Percentiles rank a stretch among this genome's conserved stretches.
These are phyloP conservation scores for Sylvilagus bachmani DNA, from an alignment of 2,113 vertebrate species.

Conservation along the genomic window DNA sequence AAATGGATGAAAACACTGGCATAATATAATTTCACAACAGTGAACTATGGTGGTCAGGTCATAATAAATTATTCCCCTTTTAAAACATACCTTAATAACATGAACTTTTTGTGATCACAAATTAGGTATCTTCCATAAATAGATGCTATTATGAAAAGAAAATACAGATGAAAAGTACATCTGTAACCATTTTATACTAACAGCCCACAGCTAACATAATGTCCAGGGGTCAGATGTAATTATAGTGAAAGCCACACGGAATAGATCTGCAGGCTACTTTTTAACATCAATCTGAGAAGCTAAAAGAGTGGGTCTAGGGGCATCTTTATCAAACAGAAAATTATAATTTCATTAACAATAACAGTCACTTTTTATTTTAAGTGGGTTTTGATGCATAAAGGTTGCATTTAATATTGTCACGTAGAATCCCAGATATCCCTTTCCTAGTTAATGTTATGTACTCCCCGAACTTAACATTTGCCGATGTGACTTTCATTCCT, in stretches of 20 bases:
- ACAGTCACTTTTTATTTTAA: slow-evolving; percentile 62
- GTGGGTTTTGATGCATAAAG: slow-evolving; percentile 59
- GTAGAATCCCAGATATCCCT: slow-evolving; percentile 13
- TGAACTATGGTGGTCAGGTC: slow-evolving; percentile 53
- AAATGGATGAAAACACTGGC: slow-evolving; percentile 51
- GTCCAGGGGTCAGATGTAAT: slow-evolving; percentile 64
- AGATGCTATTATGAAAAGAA: slow-evolving; percentile 64
- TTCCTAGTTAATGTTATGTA: slow-evolving; percentile 40
- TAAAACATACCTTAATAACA: slow-evolving; percentile 62
- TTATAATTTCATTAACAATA: slow-evolving; percentile 70
- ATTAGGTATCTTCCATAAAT: slow-evolving; percentile 57
- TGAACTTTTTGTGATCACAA: slow-evolving; percentile 57
- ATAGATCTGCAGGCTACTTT: slow-evolving; percentile 60
- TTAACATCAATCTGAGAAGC: slow-evolving; percentile 64
- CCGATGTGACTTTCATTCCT: slow-evolving; percentile 3
- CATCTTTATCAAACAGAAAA: slow-evolving; percentile 71
- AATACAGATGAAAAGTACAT: slow-evolving; percentile 71
- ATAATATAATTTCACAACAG: slow-evolving; percentile 34
- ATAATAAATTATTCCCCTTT: slow-evolving; percentile 59
- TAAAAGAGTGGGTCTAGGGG: slow-evolving; percentile 56
- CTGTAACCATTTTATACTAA: slow-evolving; percentile 61
- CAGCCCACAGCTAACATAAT: slow-evolving; percentile 65
- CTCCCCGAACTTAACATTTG: neutral
- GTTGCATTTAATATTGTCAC: slow-evolving; percentile 54
- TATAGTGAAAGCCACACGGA: slow-evolving; percentile 51